Evolutionary conservation across 2,888 invertebrate species (phyloP).

Genomic region (Idaea dimidiata): DNA sequence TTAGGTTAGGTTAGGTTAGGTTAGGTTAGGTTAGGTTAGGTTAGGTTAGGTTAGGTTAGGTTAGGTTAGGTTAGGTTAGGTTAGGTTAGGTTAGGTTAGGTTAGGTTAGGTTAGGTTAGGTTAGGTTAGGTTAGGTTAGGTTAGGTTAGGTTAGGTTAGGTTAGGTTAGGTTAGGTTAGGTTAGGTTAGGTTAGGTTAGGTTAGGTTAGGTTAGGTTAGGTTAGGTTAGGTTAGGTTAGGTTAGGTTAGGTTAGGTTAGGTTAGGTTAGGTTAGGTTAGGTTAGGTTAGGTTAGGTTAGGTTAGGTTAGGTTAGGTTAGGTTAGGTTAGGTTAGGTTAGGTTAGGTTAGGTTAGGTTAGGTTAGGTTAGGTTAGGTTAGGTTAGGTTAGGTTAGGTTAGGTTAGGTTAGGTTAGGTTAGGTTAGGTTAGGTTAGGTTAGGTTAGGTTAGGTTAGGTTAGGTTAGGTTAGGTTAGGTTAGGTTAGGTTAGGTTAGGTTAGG

Average conservation of each 20-base stretch:
- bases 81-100: conserved; percentile 4
- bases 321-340: conserved; percentile 4
- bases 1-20: conserved; percentile 4
- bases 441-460: conserved; percentile 4
- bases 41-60: conserved; percentile 4
- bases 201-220: conserved; percentile 4
- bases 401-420: conserved; percentile 4
- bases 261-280: conserved; percentile 4
- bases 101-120: conserved; percentile 6
- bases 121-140: conserved; percentile 4
- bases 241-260: conserved; percentile 4
- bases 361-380: conserved; percentile 4
- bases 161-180: conserved; percentile 4
- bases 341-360: conserved; percentile 4
- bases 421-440: conserved; percentile 4
- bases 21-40: conserved; percentile 4
- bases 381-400: conserved; percentile 4
- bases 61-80: conserved; percentile 4
- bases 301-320: conserved; percentile 4
- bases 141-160: conserved; percentile 4
- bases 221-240: conserved; percentile 4
- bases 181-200: conserved; percentile 4
- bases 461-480: conserved; percentile 4
- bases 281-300: conserved; percentile 4
- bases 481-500: conserved; percentile 4